A percentile compares a stretch with the other conserved stretches of the same genome.
phyloP scores from a whole-genome alignment of 2,113 vertebrate genomes.

The Calonectris borealis region DNA sequence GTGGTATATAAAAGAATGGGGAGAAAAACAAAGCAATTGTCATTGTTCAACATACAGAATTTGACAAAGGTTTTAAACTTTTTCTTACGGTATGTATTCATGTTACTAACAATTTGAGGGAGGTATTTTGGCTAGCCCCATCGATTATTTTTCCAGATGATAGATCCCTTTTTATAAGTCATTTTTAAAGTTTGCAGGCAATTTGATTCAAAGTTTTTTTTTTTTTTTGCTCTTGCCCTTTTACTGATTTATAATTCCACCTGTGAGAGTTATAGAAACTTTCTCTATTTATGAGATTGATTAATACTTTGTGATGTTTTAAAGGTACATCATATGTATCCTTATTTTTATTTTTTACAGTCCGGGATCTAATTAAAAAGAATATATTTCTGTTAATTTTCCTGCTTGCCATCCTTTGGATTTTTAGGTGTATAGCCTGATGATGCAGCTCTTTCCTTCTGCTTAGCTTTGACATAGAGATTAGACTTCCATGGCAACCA shows the following conservation, averaged over 20 bases:
- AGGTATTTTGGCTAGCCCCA: neutral
- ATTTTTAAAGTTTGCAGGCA: neutral
- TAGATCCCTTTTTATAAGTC: neutral
- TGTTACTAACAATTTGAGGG: neutral
- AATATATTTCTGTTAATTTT: neutral
- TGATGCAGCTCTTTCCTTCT: neutral
- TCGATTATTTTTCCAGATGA: neutral
- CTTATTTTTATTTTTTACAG: neutral
- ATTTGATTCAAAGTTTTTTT: neutral
- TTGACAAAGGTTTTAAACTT: neutral
- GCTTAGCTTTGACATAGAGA: conserved; percentile 24
- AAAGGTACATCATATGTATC: neutral
- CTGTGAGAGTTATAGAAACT: neutral
- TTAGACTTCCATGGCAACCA: conserved; percentile 54
- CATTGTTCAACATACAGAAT: neutral
- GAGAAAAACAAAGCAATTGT: neutral
- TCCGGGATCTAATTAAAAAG: neutral
- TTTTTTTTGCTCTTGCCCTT: neutral
- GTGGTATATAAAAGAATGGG: neutral
- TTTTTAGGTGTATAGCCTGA: neutral
- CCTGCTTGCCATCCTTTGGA: neutral
- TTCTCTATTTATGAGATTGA: neutral
- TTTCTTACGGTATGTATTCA: neutral
- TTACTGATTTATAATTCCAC: neutral
- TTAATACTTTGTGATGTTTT: neutral